Conservation (phyloP, 2,797 vertebrate genomes). For the Mycteria americana region DNA sequence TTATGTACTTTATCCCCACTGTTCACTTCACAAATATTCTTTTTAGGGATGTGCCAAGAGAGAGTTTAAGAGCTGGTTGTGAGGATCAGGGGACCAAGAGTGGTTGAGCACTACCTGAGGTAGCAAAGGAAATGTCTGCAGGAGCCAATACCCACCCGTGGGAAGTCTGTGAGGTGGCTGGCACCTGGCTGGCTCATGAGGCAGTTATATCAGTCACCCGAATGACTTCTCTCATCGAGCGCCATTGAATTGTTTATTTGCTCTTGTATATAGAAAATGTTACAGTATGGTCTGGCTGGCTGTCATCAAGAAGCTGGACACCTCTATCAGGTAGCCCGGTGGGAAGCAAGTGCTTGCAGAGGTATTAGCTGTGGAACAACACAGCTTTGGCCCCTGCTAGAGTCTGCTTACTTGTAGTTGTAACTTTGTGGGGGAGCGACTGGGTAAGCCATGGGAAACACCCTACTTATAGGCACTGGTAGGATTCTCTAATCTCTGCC, state of each 20-base stretch:
- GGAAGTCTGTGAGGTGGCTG: neutral
- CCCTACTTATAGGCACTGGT: neutral
- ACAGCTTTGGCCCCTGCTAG: neutral
- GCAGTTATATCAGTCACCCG: neutral
- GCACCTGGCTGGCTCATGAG: fast-evolving
- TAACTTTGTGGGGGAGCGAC: neutral
- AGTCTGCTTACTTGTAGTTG: neutral
- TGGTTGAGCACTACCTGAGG: neutral
- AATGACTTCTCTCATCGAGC: neutral
- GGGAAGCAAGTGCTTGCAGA: neutral
- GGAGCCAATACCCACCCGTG: neutral
- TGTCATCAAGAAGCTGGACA: neutral
- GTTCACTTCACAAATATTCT: neutral
- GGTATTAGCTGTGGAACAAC: neutral
- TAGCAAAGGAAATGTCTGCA: neutral
- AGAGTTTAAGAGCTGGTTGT: neutral
- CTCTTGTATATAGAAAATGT: neutral
- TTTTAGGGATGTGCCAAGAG: neutral
- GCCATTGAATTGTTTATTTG: neutral
- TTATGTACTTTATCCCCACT: neutral
- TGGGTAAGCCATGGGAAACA: neutral
- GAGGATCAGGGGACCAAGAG: neutral
- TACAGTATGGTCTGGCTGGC: neutral
- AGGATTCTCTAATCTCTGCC: neutral
- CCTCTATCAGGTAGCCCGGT: neutral